Conservation (phyloP, 2,797 vertebrate genomes). For the Halcyon leucocephala region DNA sequence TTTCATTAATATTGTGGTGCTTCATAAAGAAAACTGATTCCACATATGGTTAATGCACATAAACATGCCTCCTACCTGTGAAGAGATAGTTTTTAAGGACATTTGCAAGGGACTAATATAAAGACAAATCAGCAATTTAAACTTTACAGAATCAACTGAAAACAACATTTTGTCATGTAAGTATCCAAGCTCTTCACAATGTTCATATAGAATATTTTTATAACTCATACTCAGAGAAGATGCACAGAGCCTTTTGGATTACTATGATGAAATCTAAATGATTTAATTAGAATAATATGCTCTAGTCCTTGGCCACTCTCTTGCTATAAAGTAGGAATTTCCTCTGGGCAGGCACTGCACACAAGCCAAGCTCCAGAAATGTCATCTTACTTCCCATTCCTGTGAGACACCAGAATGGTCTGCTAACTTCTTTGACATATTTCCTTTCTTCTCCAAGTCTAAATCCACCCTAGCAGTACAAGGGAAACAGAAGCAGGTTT, state of each 20-base stretch:
- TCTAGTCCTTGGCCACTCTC: slow-evolving; percentile 9
- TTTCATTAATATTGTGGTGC: not conserved
- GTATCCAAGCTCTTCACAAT: not conserved
- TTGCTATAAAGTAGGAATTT: slow-evolving; percentile 55
- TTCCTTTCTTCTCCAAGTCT: not conserved
- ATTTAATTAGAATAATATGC: slow-evolving; percentile 62
- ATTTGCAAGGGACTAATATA: not conserved
- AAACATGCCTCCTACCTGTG: not conserved
- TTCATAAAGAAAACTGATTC: not conserved
- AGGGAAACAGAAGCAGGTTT: slow-evolving; percentile 10
- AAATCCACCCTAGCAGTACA: not conserved
- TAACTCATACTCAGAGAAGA: not conserved
- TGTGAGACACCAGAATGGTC: slow-evolving; percentile 21
- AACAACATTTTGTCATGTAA: not conserved
- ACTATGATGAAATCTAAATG: not conserved
- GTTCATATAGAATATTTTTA: not conserved
- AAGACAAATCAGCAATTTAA: slow-evolving; percentile 1
- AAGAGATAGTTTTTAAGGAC: not conserved
- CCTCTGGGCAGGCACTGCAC: slow-evolving; percentile 26
- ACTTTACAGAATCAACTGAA: not conserved
- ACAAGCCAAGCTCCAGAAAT: slow-evolving; percentile 22
- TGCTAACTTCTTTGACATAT: slow-evolving; percentile 35
- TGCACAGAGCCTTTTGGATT: not conserved
- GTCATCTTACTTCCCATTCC: slow-evolving; percentile 34
- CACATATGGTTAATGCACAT: not conserved